These are phyloP conservation scores for Xestia rhomboidea DNA, from an alignment of 2,888 invertebrate species.

Conservation along the genomic window DNA sequence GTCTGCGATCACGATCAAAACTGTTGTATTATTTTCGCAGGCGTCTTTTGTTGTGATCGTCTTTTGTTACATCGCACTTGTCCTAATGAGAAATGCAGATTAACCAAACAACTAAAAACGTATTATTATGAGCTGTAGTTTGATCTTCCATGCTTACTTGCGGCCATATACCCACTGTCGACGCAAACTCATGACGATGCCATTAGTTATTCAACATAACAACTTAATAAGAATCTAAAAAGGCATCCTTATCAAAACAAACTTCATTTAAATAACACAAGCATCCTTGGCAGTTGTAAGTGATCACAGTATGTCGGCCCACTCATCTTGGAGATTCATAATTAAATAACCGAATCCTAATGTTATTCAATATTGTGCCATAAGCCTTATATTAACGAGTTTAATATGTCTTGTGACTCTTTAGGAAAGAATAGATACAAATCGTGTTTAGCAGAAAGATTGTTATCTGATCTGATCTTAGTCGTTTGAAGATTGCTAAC, in stretches of 20 bases:
- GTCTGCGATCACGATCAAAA: conserved; percentile 45
- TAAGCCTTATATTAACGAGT: conserved; percentile 25
- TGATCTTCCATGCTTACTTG: background rate
- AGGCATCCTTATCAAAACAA: conserved; percentile 39
- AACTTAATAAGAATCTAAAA: conserved; percentile 24
- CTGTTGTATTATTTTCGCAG: conserved; percentile 44
- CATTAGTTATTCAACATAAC: conserved; percentile 6
- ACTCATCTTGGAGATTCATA: conserved; percentile 32
- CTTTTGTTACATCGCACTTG: conserved; percentile 16
- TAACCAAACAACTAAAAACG: background rate
- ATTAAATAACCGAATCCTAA: conserved; percentile 43
- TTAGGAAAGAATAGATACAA: conserved; percentile 22
- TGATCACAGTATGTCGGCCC: conserved; percentile 25
- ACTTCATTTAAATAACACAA: conserved; percentile 31
- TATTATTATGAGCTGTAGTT: background rate
- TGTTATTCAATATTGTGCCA: conserved; percentile 26
- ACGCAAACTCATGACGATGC: background rate
- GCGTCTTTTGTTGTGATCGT: conserved; percentile 1
- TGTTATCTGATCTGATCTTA: conserved; percentile 11
- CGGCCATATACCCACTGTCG: background rate
- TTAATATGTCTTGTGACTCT: conserved; percentile 28
- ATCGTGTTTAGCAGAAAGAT: conserved; percentile 16
- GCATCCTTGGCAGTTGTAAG: conserved; percentile 25
- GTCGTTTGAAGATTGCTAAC: background rate
- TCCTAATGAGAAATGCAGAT: conserved; percentile 35